Conservation (phyloP, 1,140 invertebrate species). For the Scylla paramamosain region DNA sequence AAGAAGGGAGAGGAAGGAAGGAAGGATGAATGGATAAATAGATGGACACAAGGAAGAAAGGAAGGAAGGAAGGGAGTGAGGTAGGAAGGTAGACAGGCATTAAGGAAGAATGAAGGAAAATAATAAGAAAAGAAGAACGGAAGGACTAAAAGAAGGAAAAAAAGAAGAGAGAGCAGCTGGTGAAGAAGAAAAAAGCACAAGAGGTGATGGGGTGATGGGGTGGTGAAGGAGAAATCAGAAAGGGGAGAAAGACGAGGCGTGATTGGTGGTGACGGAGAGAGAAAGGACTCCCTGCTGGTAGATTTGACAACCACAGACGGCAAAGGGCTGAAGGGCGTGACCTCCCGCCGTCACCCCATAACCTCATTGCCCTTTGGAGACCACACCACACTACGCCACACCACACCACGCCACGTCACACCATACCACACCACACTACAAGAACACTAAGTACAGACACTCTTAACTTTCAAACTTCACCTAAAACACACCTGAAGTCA, state of each 20-base stretch:
- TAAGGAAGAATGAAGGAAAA: no score
- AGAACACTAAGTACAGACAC: not conserved
- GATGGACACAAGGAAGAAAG: no score
- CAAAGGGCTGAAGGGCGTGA: conserved; percentile 30
- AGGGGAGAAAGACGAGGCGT: not conserved
- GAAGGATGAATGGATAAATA: no score
- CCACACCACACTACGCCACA: not conserved
- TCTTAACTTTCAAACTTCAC: not conserved
- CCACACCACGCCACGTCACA: not conserved
- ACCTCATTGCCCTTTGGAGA: conserved; percentile 47
- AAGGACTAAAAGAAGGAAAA: no score
- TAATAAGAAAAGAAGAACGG: no score
- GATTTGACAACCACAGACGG: conserved; percentile 67
- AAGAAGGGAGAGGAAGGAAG: no score
- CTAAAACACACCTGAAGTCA: not conserved
- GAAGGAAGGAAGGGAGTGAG: no score
- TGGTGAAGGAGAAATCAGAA: not conserved
- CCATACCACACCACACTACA: no score
- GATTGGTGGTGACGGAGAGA: not conserved
- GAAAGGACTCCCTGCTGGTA: conserved; percentile 46
- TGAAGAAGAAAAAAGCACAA: not conserved
- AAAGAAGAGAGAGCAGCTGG: not conserved
- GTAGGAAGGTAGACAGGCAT: no score
- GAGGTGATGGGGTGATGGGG: not conserved
- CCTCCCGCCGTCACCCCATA: not conserved